Evolutionary conservation across 2,888 invertebrate genomes (phyloP), one percentile per base, ranked within the genome.

Genomic region (Aleiodes alternator): DNA sequence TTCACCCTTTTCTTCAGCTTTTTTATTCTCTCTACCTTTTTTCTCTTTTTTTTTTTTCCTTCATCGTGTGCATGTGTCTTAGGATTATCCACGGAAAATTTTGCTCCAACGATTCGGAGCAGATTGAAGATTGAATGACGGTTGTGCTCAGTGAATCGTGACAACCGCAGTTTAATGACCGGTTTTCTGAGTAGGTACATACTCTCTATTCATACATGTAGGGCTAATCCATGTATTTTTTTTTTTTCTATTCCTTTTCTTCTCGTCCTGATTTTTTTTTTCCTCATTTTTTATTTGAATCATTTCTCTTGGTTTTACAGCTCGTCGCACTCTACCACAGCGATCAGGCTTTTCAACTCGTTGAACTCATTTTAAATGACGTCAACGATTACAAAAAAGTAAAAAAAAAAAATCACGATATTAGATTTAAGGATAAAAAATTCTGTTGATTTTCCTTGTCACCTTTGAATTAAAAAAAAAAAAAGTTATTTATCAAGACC

Each of bases 111-210:
- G 71, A 48, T 55, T 66, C 56, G 56, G 51, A 50, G 31, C 34
- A 68, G 71, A 75, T 75, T 75, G 66, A 57, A 71, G 57, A 72
- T 71, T 75, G 50, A 75, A 71, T 66, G 57, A 77, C 68, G 73
- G 72, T 73, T 75, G 76, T 79, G 72, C 78, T 72, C 73, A 66
- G 61, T 56, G 74, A 57, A 55, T 70, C 69, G 75, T 66, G 64
- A 55, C 55, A 53, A 73, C 76, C 72, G 77, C 78, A 73, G 71
- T 75, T 76, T 74, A 74, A 23, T 76, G 75, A 80, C 73, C 75
- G 70, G 69, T 76, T 76, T 43, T 75, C 78, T 72, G 75, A n/a
- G 31, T 51, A 68, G 14, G 31, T 51, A 68, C 64, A 69, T 71
- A 51, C 73, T 50, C 69, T 69, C 70, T 55, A 66, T 72, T 16